Evolutionary conservation across 2,797 vertebrate genomes (phyloP).

Genomic region (Anabacerthia variegaticeps): DNA sequence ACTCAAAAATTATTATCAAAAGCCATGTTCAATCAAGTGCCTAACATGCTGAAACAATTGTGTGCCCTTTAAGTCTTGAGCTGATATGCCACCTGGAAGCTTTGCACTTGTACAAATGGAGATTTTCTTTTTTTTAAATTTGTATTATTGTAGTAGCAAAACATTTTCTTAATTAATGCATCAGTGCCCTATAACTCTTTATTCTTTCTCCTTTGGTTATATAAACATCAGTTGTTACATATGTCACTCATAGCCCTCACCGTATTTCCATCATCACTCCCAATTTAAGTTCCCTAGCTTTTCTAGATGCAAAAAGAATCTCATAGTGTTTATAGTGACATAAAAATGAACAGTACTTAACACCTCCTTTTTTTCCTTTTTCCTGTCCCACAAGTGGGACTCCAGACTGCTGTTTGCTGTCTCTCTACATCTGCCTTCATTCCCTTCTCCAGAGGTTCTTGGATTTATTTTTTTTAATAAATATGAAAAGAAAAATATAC

Average conservation of each 20-base stretch:
- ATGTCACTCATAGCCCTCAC: neutral
- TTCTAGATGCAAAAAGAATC: neutral
- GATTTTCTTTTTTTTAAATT: neutral
- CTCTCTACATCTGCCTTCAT: neutral
- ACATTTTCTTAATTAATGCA: neutral
- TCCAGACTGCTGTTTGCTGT: neutral
- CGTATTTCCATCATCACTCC: neutral
- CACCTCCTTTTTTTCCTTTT: neutral
- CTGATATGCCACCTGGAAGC: neutral
- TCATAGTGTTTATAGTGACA: neutral
- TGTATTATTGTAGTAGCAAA: neutral
- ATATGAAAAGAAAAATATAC: neutral
- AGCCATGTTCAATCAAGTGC: neutral
- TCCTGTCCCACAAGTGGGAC: neutral
- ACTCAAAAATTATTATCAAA: neutral
- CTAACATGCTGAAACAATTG: neutral
- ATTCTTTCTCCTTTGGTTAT: neutral
- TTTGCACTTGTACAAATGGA: neutral
- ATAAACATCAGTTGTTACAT: neutral
- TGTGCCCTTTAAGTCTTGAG: neutral
- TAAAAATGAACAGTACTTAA: neutral
- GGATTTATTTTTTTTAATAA: neutral
- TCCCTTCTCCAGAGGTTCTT: neutral
- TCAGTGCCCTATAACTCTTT: neutral
- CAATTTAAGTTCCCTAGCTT: neutral